phyloP scores from a whole-genome alignment of 1,140 invertebrate genomes.

The Hyposmocoma kahamanoa region DNA sequence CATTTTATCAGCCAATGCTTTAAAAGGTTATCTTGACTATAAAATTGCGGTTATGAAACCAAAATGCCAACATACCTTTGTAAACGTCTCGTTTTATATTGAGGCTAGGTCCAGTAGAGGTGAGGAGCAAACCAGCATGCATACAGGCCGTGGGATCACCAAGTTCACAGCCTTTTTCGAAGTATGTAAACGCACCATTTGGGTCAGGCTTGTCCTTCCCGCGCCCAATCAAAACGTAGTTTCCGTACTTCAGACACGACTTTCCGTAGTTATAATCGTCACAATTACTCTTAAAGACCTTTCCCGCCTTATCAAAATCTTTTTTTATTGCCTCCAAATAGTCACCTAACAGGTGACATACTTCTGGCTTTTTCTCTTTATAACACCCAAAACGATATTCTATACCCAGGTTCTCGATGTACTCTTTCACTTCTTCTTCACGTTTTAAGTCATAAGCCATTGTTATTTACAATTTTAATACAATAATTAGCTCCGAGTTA shows the following conservation, averaged over 20 bases:
- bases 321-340: constrained; percentile 88
- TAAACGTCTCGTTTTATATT: constrained; percentile 72
- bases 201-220: constrained; percentile 74
- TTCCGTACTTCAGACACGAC: constrained; percentile 91
- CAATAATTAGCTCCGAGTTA: constrained; percentile 17
- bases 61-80: too few species aligned
- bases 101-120: constrained; percentile 71
- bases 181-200: constrained; percentile 80
- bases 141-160: constrained; percentile 82
- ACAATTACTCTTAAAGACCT: constrained; percentile 89
- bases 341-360: constrained; percentile 93
- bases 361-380: constrained; percentile 76
- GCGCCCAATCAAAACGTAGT: constrained; percentile 79
- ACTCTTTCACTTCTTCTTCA: constrained; percentile 90
- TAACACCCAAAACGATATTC: constrained; percentile 95
- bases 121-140: constrained; percentile 82
- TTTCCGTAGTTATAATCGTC: constrained; percentile 85
- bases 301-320: constrained; percentile 84
- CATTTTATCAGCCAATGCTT: too few species aligned
- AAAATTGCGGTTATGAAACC: too few species aligned
- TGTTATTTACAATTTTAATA: constrained; percentile 24
- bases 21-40: too few species aligned
- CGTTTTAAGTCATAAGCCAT: constrained; percentile 82
- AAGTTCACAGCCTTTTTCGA: constrained; percentile 84
- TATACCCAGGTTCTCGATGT: constrained; percentile 89